These are phyloP conservation scores for Oncorhynchus masou DNA, from an alignment of 2,113 vertebrate species.

Conservation along the genomic window DNA sequence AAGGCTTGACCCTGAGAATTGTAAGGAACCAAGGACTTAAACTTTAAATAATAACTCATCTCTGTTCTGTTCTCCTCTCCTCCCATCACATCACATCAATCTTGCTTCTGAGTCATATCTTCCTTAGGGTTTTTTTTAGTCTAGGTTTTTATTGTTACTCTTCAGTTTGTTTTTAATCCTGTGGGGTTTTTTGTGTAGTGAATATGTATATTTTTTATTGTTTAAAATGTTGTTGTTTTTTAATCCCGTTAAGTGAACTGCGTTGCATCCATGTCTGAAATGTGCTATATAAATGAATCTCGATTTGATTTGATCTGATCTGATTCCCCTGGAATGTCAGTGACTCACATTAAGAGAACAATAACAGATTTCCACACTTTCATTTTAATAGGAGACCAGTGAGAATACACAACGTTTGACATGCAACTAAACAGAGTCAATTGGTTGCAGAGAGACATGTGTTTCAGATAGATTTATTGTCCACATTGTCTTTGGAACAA, in stretches of 20 bases:
- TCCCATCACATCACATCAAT: background rate
- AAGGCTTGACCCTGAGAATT: background rate
- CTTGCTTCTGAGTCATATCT: background rate
- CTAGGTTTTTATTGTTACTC: no score
- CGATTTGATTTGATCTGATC: no score
- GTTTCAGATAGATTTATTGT: background rate
- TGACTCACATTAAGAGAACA: background rate
- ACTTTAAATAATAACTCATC: background rate
- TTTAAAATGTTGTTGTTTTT: no score
- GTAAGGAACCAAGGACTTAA: background rate
- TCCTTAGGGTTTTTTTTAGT: no score
- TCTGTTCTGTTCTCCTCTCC: background rate
- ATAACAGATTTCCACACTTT: background rate
- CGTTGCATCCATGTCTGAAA: no score
- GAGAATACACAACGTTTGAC: background rate
- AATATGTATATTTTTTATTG: no score
- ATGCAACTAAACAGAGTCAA: background rate
- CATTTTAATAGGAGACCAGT: background rate
- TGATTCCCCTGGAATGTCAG: background rate
- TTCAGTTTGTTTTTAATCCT: no score
- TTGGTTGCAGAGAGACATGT: no score
- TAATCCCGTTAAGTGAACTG: no score
- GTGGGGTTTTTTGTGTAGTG: no score
- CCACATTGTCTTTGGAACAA: background rate
- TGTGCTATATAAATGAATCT: no score